phyloP scores from a whole-genome alignment of 2,888 invertebrate genomes.

The Crioceris asparagi region DNA sequence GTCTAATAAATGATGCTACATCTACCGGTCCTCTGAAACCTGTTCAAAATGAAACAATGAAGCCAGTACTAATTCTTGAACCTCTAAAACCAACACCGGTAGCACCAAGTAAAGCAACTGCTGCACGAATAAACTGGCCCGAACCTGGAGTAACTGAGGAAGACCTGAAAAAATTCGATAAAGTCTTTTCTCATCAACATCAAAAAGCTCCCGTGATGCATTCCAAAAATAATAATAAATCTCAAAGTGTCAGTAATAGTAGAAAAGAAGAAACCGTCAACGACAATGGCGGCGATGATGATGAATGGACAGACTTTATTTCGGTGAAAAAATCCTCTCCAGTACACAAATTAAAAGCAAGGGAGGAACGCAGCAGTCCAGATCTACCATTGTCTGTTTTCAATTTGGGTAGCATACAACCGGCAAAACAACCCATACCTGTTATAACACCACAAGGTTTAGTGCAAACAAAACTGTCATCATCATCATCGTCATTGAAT shows the following conservation, averaged over 20 bases:
- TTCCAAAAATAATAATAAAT: no score
- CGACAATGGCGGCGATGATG: conserved; percentile 39
- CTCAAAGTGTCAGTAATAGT: no score
- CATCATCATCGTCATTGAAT: no score
- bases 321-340: conserved; percentile 29
- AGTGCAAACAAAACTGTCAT: conserved; percentile 32
- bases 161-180: conserved; percentile 33
- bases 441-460: conserved; percentile 34
- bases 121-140: conserved; percentile 50
- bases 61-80: no score
- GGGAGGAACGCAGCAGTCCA: conserved; percentile 28
- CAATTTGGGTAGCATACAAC: conserved; percentile 32
- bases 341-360: conserved; percentile 17
- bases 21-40: conserved; percentile 16
- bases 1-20: conserved; percentile 12
- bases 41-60: conserved; percentile 3
- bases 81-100: conserved; percentile 24
- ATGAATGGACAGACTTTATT: conserved; percentile 53
- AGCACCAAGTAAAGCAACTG: conserved; percentile 5
- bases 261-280: no score
- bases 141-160: conserved; percentile 45
- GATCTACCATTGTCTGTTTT: conserved; percentile 34
- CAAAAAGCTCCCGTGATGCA: no score
- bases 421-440: conserved; percentile 33
- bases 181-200: conserved; percentile 26